A percentile compares a stretch with the other conserved stretches of the same genome.
These are phyloP conservation scores for Plotosus lineatus DNA, from an alignment of 2,113 vertebrate genomes.

Conservation along the genomic window DNA sequence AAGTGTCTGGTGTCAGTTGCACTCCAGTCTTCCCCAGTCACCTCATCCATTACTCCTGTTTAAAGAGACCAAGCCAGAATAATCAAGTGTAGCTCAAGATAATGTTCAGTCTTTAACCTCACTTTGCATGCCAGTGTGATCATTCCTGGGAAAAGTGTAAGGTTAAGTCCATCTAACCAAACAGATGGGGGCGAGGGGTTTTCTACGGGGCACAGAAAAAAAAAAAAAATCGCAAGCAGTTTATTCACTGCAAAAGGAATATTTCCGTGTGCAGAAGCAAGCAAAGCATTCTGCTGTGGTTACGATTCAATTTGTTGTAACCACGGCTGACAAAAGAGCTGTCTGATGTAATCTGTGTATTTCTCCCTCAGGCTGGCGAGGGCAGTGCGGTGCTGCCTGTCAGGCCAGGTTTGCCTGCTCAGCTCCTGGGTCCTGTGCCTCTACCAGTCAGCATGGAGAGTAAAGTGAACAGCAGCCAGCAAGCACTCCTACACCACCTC, in stretches of 20 bases:
- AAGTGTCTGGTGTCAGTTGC: constrained; percentile 68
- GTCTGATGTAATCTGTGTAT: not conserved
- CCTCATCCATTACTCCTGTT: constrained; percentile 73
- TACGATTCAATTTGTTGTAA: constrained; percentile 4
- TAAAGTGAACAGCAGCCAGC: constrained; percentile 93
- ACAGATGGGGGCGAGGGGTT: constrained; percentile 3
- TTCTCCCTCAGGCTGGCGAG: constrained; percentile 78
- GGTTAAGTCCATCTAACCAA: constrained; percentile 7
- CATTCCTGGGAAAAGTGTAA: constrained; percentile 25
- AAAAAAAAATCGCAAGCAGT: constrained; percentile 9
- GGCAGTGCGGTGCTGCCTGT: constrained; percentile 67
- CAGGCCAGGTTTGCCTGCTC: constrained; percentile 80
- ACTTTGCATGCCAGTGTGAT: constrained; percentile 60
- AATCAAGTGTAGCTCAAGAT: constrained; percentile 66
- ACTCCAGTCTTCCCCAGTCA: constrained; percentile 67
- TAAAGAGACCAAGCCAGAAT: constrained; percentile 62
- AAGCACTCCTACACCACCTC: constrained; percentile 94
- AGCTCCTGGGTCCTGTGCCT: constrained; percentile 81
- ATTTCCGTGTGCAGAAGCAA: not conserved
- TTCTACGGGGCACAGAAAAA: constrained; percentile 35
- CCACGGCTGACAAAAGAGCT: not conserved
- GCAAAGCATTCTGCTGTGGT: not conserved
- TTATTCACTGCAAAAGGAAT: constrained; percentile 1
- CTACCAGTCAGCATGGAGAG: constrained; percentile 83
- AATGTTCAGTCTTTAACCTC: constrained; percentile 65